Conservation (phyloP, 2,113 vertebrate species). For the Engraulis encrasicolus region DNA sequence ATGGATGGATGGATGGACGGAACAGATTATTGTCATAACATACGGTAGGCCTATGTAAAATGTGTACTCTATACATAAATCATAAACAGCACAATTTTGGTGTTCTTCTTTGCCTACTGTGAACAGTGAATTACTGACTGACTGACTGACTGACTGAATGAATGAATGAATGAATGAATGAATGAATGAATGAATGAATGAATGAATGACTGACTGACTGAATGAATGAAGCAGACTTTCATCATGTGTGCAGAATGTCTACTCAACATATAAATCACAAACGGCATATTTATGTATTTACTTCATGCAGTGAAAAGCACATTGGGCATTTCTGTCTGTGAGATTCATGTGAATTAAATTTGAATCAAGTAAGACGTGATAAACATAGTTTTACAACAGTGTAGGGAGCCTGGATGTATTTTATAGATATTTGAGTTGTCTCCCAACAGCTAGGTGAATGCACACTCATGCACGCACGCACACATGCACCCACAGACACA, state of each 20-base stretch:
- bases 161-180: no score
- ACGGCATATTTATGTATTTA: background rate
- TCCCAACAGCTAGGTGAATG: slow-evolving; percentile 40
- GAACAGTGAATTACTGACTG: no score
- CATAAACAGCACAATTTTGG: no score
- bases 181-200: no score
- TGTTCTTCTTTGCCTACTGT: no score
- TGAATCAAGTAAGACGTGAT: background rate
- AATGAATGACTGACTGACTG: no score
- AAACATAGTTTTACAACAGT: background rate
- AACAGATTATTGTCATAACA: no score
- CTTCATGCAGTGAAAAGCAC: background rate
- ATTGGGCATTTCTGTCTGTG: background rate
- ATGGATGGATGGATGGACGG: no score
- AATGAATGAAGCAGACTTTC: background rate
- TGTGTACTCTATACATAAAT: no score
- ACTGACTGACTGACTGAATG: no score
- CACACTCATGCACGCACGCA: background rate
- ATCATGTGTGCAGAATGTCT: background rate
- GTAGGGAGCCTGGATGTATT: background rate
- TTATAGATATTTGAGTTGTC: slow-evolving; percentile 32
- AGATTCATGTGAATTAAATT: background rate
- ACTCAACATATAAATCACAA: background rate
- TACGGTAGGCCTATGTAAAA: no score
- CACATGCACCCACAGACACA: background rate